Evolutionary conservation across 2,888 invertebrate species (phyloP).

Genomic region (Napeogenes inachia): DNA sequence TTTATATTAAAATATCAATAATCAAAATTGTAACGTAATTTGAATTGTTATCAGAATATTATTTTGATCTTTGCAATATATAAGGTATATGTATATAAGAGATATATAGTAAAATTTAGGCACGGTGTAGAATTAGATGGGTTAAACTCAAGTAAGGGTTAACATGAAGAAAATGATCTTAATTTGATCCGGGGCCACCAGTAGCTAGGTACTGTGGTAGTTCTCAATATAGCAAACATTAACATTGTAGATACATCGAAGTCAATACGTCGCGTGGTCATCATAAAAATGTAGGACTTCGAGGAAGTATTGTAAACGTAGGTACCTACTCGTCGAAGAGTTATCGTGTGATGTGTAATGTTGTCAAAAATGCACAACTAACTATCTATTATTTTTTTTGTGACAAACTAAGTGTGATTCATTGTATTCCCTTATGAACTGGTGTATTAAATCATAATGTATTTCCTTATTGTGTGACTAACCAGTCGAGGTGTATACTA

Average conservation of each 20-base stretch:
- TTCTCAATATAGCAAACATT: slow-evolving; percentile 16
- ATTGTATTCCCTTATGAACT: background rate
- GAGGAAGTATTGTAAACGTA: background rate
- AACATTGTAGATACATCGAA: slow-evolving; percentile 53
- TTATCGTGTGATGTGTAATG: slow-evolving; percentile 3
- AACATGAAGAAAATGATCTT: background rate
- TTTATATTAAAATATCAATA: background rate
- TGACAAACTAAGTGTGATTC: slow-evolving; percentile 4
- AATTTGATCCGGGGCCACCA: too few species aligned
- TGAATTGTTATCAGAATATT: too few species aligned
- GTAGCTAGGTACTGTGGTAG: background rate
- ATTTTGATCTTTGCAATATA: too few species aligned
- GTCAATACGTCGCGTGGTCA: slow-evolving; percentile 52
- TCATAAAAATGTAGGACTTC: slow-evolving; percentile 48
- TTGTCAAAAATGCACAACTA: background rate
- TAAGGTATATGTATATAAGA: too few species aligned
- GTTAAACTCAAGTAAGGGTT: background rate
- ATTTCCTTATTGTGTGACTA: slow-evolving; percentile 2
- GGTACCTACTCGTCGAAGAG: slow-evolving; percentile 2
- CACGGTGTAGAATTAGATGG: slow-evolving; percentile 7
- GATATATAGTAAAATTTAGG: background rate
- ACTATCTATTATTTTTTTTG: slow-evolving; percentile 8
- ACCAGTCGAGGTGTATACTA: background rate
- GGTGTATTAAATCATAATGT: background rate
- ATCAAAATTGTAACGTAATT: too few species aligned